A percentile compares a stretch with the other conserved stretches of the same genome.
These are phyloP conservation scores for Hirudinaria manillensis DNA, from an alignment of 2,888 invertebrate genomes.

Conservation along the genomic window DNA sequence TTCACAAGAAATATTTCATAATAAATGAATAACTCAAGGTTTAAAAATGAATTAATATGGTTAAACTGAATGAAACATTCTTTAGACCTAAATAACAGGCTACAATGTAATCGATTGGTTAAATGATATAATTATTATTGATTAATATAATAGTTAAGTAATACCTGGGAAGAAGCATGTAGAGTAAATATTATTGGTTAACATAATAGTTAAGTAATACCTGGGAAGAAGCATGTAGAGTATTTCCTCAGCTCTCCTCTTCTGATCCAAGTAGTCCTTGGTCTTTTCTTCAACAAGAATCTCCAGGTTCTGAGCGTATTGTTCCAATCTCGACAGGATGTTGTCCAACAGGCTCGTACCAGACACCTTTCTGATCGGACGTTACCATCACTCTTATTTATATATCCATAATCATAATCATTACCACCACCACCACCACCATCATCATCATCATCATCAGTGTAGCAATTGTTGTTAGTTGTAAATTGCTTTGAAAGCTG, in stretches of 20 bases:
- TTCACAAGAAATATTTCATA: too few relatives aligned
- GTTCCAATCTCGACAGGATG: constrained; percentile 88
- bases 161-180: constrained; percentile 86
- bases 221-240: constrained; percentile 91
- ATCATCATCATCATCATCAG: constrained; percentile 7
- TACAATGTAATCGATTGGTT: too few relatives aligned
- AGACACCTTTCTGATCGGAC: background rate
- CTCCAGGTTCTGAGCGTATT: constrained; percentile 97
- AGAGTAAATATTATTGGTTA: constrained; percentile 61
- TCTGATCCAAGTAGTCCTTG: constrained; percentile 93
- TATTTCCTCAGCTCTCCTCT: constrained; percentile 92
- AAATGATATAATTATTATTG: too few relatives aligned
- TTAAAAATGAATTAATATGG: too few relatives aligned
- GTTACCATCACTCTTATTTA: constrained; percentile 1
- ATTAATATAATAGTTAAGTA: too few relatives aligned
- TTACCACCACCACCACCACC: background rate
- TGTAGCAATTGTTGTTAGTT: background rate
- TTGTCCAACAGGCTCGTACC: constrained; percentile 66
- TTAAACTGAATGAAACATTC: too few relatives aligned
- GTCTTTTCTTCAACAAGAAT: constrained; percentile 90
- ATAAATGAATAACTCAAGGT: too few relatives aligned
- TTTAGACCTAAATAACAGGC: too few relatives aligned
- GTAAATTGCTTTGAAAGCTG: too few relatives aligned
- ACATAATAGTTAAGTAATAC: constrained; percentile 51
- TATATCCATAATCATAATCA: background rate